Base-by-base conservation (phyloP, 1,140 invertebrate genomes). In the Mamestra configurata region DNA sequence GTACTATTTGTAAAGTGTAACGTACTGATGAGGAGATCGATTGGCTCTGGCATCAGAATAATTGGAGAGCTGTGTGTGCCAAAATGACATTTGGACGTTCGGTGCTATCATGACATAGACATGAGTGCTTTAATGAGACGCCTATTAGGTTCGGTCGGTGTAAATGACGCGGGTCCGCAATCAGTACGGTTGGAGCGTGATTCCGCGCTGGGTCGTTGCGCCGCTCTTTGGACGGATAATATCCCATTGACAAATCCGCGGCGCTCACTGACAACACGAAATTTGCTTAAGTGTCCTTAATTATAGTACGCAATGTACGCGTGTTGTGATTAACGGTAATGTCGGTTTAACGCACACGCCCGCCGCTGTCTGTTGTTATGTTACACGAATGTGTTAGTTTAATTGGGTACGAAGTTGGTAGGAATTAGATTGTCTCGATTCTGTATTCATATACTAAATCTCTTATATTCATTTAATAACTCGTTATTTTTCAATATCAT, bases 111-210 rank as follows among this genome's bases (percentile, higher is more conserved):
- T 31, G 43, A 20, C 46, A 68, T 68, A 40, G 72, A 72, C 46
- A 43, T 72, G 53, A 61, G 40, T 40, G 35, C 35, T 75, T 68
- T 80, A 84, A 84, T 79, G 72, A 76, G 72, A 20, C 55, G 43
- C 37, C 51, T 57, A 75, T 76, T 61, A 70, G 68, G 27, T 77
- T 82, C 71, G 71, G 71, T 61, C 57, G 72, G 57, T 49, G 71
- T 57, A 84, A 82, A 84, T 84, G 72, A 80, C 53, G 64, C 79
- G 82, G 80, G 37, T 82, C 85, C 53, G 82, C 86, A 87, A 89
- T 88, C 80, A 84, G 55, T 24, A 57, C 79, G 57, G 75, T 82
- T 79, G 72, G 71, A 82, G 80, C 83, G 82, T 86, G 82, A 84
- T 85, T 86, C 80, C 82, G 73, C 64, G 70, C 61, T 68, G 37